These are phyloP conservation scores for Phenganax stokvisi DNA, from an alignment of 92 coral and sea anemone genomes.

Conservation along the genomic window DNA sequence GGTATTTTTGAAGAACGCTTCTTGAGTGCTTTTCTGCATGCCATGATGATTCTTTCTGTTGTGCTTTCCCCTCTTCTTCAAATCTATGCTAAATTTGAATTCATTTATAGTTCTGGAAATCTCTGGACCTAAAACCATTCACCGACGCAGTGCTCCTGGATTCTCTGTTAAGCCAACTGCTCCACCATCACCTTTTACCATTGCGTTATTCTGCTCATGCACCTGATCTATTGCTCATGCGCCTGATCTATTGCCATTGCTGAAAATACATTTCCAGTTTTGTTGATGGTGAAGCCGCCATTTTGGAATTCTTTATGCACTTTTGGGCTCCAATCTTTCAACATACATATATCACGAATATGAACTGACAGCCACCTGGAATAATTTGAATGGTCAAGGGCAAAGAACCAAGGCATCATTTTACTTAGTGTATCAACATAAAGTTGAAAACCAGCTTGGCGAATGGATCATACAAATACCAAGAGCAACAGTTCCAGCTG, in stretches of 20 bases:
- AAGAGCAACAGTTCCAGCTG: slow-evolving; percentile 35
- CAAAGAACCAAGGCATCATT: slow-evolving; percentile 28
- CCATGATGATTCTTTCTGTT: slow-evolving; percentile 20
- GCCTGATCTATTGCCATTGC: slow-evolving; percentile 38
- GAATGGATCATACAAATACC: slow-evolving; percentile 29
- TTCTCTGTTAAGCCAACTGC: slow-evolving; percentile 30
- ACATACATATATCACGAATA: slow-evolving; percentile 24
- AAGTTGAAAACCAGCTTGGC: slow-evolving; percentile 13
- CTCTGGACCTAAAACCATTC: slow-evolving; percentile 35
- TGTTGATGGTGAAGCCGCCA: slow-evolving; percentile 11
- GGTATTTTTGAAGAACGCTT: slow-evolving; percentile 9
- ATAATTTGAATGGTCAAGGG: slow-evolving; percentile 23
- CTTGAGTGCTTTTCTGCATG: slow-evolving; percentile 10
- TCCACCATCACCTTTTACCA: slow-evolving; percentile 37
- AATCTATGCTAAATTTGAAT: slow-evolving; percentile 19
- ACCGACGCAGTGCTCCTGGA: slow-evolving; percentile 22
- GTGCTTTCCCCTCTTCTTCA: not conserved
- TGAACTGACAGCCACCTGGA: slow-evolving; percentile 37
- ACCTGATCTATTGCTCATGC: slow-evolving; percentile 33
- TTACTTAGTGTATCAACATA: slow-evolving; percentile 22
- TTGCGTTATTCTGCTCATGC: slow-evolving; percentile 35
- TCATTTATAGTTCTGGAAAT: slow-evolving; percentile 25
- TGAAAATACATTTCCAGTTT: slow-evolving; percentile 30
- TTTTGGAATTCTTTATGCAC: slow-evolving; percentile 30
- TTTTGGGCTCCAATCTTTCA: slow-evolving; percentile 24